Base-by-base conservation (phyloP, 92 coral and sea anemone genomes). In the Pocillopora grandis region DNA sequence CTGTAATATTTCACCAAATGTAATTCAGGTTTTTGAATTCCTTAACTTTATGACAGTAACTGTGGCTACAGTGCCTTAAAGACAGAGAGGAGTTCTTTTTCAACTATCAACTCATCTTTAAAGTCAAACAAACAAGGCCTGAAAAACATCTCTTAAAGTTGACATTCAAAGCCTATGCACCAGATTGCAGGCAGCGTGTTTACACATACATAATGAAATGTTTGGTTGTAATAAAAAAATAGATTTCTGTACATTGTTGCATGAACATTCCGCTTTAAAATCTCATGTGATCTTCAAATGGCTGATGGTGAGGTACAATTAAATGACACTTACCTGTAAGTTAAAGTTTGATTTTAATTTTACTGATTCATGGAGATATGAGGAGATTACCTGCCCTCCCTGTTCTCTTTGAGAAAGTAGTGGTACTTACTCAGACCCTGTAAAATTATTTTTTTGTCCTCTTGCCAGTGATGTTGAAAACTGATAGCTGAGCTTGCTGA, bases 261-360 rank as follows among this genome's bases (percentile, higher is more conserved):
- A n/a, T 80, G 84, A 76, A 58, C 63, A 52, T 71, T 16, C 52
- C n/a, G 19, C 55, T 66, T 27, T 80, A 60, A 80, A 80, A 62
- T 80, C 76, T 80, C 76, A 80, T 55, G 76, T 80, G 84, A 80
- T 80, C 84, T 80, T 63, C 84, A 55, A 63, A 48, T 80, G 84
- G 57, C 55, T 79, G 63, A 62, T 78, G 80, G 85, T 79, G 80
- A 86, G 84, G 84, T 86, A 86, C 85, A 78, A 80, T 79, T 66
- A 86, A 86, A 79, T 85, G 31, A 79, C 80, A 86, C 89, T 86
- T 75, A 86, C 80, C 85, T 79, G 68, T 71, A 80, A 80, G 82
- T 82, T 81, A 69, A 76, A 81, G 77, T 81, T 77, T 78, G 84
- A 81, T 79, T 86, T 80, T 74, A 81, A 42, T 42, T 42, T 7